Percentiles rank a stretch among this genome's conserved stretches.
Conservation (phyloP, 2,113 vertebrate genomes). For the Leucoraja erinaceus region DNA sequence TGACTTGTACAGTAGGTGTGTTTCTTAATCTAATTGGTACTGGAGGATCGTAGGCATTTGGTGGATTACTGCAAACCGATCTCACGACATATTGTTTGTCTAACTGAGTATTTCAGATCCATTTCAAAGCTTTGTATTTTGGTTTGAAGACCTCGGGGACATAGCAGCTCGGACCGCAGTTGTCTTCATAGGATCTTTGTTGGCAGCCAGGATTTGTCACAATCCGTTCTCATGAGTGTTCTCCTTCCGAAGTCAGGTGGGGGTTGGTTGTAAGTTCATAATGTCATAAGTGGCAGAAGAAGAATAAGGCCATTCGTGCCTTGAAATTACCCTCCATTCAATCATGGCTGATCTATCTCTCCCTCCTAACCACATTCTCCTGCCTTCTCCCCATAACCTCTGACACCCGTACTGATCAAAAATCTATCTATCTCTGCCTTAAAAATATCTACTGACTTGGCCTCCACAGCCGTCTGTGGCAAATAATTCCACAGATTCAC, state of each 20-base stretch:
- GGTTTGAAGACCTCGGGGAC: not conserved
- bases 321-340: too few species aligned
- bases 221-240: not conserved
- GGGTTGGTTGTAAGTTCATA: too few species aligned
- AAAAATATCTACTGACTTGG: too few species aligned
- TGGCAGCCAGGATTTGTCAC: not conserved
- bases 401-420: too few species aligned
- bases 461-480: too few species aligned
- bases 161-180: not conserved
- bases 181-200: not conserved
- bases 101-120: not conserved
- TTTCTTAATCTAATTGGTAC: not conserved
- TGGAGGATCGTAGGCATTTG: not conserved
- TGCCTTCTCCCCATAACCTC: too few species aligned
- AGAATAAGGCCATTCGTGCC: too few species aligned
- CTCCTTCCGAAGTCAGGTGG: not conserved
- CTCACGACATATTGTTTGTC: not conserved
- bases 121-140: not conserved
- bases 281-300: too few species aligned
- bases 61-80: not conserved
- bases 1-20: not conserved
- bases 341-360: too few species aligned
- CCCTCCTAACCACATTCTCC: too few species aligned
- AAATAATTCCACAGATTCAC: too few species aligned
- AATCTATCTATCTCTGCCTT: too few species aligned